Evolutionary conservation across 2,888 invertebrate genomes (phyloP).

Genomic region (Agrotis segetum): DNA sequence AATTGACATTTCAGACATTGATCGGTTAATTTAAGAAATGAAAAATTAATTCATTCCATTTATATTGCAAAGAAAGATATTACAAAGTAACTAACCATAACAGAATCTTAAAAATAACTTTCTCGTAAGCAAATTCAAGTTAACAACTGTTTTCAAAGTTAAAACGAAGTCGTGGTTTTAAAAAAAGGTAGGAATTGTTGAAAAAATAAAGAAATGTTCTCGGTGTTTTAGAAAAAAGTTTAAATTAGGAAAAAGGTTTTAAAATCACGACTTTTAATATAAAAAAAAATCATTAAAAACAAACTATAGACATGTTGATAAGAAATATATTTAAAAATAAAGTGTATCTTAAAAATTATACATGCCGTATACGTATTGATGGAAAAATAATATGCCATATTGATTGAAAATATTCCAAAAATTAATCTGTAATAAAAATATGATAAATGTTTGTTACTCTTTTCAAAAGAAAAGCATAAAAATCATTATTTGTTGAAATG

Average conservation of each 20-base stretch:
- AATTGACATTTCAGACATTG: background rate
- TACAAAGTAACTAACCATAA: constrained; percentile 36
- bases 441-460: no score
- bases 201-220: constrained; percentile 22
- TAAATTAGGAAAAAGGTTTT: constrained; percentile 21
- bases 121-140: constrained; percentile 36
- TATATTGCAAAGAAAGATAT: constrained; percentile 49
- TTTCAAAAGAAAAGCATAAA: no score
- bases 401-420: background rate
- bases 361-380: constrained; percentile 37
- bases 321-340: constrained; percentile 49
- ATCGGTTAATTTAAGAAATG: constrained; percentile 34
- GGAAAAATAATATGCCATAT: background rate
- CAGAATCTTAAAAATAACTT: constrained; percentile 29
- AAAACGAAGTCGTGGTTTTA: constrained; percentile 44
- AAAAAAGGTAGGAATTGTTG: constrained; percentile 31
- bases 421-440: background rate
- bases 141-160: constrained; percentile 24
- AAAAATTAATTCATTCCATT: constrained; percentile 56
- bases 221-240: constrained; percentile 37
- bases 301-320: constrained; percentile 56
- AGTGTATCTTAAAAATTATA: constrained; percentile 49
- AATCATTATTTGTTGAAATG: no score
- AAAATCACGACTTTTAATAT: constrained; percentile 47
- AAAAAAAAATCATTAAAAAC: constrained; percentile 39